phyloP scores from a whole-genome alignment of 2,113 vertebrate species.

The Seriola dumerili region DNA sequence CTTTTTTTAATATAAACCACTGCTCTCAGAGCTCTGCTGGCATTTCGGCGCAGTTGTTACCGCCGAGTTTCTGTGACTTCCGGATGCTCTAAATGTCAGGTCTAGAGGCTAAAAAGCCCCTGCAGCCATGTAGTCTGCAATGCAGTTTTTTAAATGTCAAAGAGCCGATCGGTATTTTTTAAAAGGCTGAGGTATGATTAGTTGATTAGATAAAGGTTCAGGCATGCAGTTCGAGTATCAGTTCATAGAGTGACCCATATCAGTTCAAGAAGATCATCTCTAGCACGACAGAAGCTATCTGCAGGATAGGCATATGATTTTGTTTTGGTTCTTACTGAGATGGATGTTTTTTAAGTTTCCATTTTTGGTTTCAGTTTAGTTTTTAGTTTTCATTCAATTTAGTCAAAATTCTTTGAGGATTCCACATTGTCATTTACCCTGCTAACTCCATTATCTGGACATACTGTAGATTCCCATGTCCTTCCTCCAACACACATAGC shows the following conservation, averaged over 20 bases:
- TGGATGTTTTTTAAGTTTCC: background rate
- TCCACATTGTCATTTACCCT: no score
- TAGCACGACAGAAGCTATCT: background rate
- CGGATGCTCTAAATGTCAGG: constrained; percentile 76
- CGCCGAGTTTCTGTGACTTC: constrained; percentile 32
- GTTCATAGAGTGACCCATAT: background rate
- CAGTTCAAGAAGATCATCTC: background rate
- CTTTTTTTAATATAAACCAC: constrained; percentile 6
- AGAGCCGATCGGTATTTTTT: constrained; percentile 10
- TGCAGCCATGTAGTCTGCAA: constrained; percentile 18
- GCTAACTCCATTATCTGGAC: no score
- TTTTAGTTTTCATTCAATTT: background rate
- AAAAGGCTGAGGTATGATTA: constrained; percentile 7
- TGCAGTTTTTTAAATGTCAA: constrained; percentile 66
- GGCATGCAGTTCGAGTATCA: background rate
- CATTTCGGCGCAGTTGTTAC: constrained; percentile 52
- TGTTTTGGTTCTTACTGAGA: background rate
- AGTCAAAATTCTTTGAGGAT: background rate
- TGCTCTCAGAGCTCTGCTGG: constrained; percentile 34
- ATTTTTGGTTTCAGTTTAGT: background rate
- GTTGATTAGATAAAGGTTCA: constrained; percentile 39
- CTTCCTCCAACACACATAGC: background rate
- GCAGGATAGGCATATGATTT: background rate
- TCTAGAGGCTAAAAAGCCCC: constrained; percentile 63
- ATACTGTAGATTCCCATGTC: no score